These are phyloP conservation scores for Yoshiicerus persimilis DNA, from an alignment of 1,140 invertebrate species.

Conservation along the genomic window DNA sequence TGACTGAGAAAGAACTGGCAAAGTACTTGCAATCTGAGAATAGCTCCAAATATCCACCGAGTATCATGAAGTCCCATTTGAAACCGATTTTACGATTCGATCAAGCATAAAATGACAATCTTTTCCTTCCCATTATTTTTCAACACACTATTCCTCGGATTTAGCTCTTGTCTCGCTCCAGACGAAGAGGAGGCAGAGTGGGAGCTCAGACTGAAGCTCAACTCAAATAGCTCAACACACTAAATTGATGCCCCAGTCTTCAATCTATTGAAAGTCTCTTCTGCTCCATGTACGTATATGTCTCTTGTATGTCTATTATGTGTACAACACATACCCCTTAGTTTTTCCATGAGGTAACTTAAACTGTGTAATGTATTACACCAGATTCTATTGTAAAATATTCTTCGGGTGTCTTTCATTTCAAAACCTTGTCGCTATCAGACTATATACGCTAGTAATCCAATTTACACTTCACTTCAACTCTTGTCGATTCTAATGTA, in stretches of 20 bases:
- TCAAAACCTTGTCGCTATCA: not conserved
- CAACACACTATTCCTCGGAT: conserved; percentile 46
- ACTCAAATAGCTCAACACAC: not conserved
- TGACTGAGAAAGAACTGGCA: not conserved
- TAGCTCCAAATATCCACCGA: conserved; percentile 12
- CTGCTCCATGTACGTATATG: not conserved
- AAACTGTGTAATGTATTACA: not conserved
- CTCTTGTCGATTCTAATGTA: not conserved
- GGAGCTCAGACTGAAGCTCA: not conserved
- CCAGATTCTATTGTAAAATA: not conserved
- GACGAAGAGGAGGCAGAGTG: not conserved
- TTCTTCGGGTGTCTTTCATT: not conserved
- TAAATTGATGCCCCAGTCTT: not conserved
- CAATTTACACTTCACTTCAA: not conserved
- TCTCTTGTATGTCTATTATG: not conserved
- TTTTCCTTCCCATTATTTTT: conserved; percentile 49
- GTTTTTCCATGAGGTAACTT: not conserved
- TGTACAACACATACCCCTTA: not conserved
- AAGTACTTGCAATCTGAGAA: not conserved
- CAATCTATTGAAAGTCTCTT: not conserved
- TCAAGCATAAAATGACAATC: conserved; percentile 50
- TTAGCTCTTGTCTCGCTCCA: conserved; percentile 13
- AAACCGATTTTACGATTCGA: conserved; percentile 50
- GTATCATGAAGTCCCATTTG: conserved; percentile 40
- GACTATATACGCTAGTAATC: not conserved